Conservation (phyloP, 2,888 invertebrate genomes). For the Meloe dianella region DNA sequence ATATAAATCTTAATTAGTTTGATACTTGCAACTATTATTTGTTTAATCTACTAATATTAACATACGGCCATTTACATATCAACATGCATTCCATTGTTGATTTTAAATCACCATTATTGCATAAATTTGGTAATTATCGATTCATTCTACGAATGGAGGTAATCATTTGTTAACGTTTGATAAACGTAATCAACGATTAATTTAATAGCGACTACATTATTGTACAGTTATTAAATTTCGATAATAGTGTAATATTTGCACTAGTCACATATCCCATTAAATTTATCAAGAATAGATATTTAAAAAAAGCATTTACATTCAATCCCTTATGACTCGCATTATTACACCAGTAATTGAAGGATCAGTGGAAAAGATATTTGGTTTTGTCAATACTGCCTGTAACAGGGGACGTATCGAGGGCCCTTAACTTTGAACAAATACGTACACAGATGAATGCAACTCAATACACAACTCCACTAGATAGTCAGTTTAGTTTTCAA, state of each 20-base stretch:
- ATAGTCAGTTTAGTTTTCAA: background rate
- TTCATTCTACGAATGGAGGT: background rate
- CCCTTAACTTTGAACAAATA: conserved; percentile 1
- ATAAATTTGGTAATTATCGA: background rate
- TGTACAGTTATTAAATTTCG: background rate
- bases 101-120: background rate
- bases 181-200: background rate
- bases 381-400: background rate
- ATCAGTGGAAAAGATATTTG: background rate
- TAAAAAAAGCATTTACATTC: background rate
- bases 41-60: background rate
- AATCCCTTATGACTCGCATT: background rate
- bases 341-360: background rate
- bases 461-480: too few relatives aligned
- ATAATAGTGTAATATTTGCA: background rate
- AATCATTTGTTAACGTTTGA: background rate
- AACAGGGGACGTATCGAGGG: background rate
- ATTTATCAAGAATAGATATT: too few relatives aligned
- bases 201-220: background rate
- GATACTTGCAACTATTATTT: background rate
- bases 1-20: conserved; percentile 11
- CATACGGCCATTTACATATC: background rate
- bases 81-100: background rate
- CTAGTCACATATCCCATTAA: too few relatives aligned
- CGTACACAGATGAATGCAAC: background rate